These are phyloP conservation scores for Drosophila koepferae DNA, from an alignment of 2,888 invertebrate genomes.

Conservation along the genomic window DNA sequence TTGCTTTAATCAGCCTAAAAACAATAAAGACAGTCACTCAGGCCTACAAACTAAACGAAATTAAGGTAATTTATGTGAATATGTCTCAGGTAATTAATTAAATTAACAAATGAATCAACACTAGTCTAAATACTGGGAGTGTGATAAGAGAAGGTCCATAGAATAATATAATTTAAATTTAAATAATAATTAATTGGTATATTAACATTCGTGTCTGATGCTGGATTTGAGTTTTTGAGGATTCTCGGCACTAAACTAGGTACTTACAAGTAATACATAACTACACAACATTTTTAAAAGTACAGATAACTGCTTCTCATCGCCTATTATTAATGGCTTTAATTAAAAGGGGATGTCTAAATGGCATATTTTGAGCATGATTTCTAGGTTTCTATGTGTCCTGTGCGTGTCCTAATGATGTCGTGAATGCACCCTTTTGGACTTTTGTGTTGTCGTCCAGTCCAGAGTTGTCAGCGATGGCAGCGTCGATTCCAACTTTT, in stretches of 20 bases:
- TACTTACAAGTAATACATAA: conserved; percentile 35
- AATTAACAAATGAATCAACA: conserved; percentile 9
- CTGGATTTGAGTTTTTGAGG: conserved; percentile 30
- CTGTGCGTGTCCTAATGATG: conserved; percentile 56
- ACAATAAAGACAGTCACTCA: conserved; percentile 32
- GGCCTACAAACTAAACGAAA: conserved; percentile 30
- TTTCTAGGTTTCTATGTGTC: background rate
- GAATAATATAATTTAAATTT: background rate
- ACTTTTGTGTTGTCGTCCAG: conserved; percentile 68
- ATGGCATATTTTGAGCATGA: conserved; percentile 40
- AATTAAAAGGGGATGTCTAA: conserved; percentile 13
- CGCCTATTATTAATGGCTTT: conserved; percentile 29
- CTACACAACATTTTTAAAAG: conserved; percentile 41
- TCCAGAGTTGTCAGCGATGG: conserved; percentile 66
- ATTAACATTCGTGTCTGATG: conserved; percentile 43
- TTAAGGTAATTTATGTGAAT: conserved; percentile 31
- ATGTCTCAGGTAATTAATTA: conserved; percentile 17
- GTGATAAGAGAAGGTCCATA: conserved; percentile 13
- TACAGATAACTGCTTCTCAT: conserved; percentile 19
- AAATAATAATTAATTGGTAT: conserved; percentile 38
- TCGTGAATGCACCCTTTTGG: conserved; percentile 65
- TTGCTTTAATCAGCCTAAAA: conserved; percentile 44
- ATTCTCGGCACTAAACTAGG: conserved; percentile 32
- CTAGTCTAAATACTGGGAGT: conserved; percentile 48
- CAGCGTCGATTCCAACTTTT: conserved; percentile 44